phyloP scores from a whole-genome alignment of 2,113 vertebrate genomes.

The Sander vitreus region DNA sequence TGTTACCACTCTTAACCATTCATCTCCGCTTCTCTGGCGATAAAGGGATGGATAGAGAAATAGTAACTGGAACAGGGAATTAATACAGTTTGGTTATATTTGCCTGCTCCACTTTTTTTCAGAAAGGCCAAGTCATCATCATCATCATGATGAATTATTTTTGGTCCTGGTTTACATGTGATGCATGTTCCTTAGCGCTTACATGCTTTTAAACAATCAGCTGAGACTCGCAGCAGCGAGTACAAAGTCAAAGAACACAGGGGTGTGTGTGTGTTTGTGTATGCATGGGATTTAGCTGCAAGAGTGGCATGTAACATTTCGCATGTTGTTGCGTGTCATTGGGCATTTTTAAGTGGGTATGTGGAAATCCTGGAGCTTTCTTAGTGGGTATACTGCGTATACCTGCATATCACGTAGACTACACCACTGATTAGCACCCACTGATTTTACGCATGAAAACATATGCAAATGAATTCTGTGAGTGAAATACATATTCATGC shows the following conservation, averaged over 20 bases:
- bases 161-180: conserved; percentile 55
- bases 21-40: conserved; percentile 24
- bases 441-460: conserved; percentile 62
- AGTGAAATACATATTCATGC: conserved; percentile 67
- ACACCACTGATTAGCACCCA: not conserved
- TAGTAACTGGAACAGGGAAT: conserved; percentile 26
- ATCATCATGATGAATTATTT: conserved; percentile 69
- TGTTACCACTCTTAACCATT: conserved; percentile 29
- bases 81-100: conserved; percentile 33
- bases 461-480: conserved; percentile 66
- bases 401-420: too few relatives aligned
- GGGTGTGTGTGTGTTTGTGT: conserved; percentile 18
- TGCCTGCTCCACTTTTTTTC: conserved; percentile 8
- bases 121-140: conserved; percentile 42
- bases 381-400: too few relatives aligned
- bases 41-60: conserved; percentile 35
- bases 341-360: too few relatives aligned
- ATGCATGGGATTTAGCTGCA: conserved; percentile 17
- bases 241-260: conserved; percentile 32
- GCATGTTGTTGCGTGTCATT: too few relatives aligned
- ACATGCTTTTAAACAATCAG: conserved; percentile 8
- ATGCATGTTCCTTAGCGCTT: conserved; percentile 43
- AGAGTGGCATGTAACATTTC: conserved; percentile 49
- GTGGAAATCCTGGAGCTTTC: too few relatives aligned
- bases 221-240: conserved; percentile 40